Evolutionary conservation across 2,797 vertebrate genomes (phyloP), one percentile per base, ranked within the genome.

Genomic region (Channa striata): DNA sequence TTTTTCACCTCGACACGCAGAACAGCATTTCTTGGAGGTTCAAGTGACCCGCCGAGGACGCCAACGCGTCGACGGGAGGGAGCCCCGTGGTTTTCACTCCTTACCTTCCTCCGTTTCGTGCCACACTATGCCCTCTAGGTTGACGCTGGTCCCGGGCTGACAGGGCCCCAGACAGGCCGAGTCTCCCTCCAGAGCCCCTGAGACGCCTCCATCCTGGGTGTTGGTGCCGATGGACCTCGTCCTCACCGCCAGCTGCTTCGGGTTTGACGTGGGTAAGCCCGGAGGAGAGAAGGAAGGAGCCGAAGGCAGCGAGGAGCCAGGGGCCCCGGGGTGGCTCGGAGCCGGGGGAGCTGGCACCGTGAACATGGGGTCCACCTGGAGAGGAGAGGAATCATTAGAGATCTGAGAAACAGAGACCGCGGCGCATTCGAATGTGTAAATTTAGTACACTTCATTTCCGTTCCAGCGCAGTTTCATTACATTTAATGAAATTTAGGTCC

Each of bases 101-200:
- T 91, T 57, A 99, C 98, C 98, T 96, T 98, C 98, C 79, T 99
- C 97, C 0, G 97, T 99, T 94, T 99, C 98, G 72, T 99, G 98
- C 98, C 98, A 99, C 64, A 99, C 97, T 80, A 99, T 98, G 63
- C 98, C 98, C 95, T 99, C 97, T 92, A 99, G 93, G 93, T 99
- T 99, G 82, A 99, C 97, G 63, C 97, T 99, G 82, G 97, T 99
- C 70, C 98, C 98, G 8, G 98, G 98, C 86, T 97, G 96, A 92
- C 98, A 99, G 66, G 98, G 98, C 74, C 97, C 97, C 86, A 97
- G 92, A 88, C 95, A 96, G 92, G 95, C 95, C 0, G 95, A 92
- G 82, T 99, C 97, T 14, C 94, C 95, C 87, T 96, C 95, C 90
- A 93, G 91, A 0, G 88, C 82, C 8, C 95, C 84, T 77, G 89